Evolutionary conservation across 2,797 vertebrate genomes (phyloP).

Genomic region (Brachymystax lenok): DNA sequence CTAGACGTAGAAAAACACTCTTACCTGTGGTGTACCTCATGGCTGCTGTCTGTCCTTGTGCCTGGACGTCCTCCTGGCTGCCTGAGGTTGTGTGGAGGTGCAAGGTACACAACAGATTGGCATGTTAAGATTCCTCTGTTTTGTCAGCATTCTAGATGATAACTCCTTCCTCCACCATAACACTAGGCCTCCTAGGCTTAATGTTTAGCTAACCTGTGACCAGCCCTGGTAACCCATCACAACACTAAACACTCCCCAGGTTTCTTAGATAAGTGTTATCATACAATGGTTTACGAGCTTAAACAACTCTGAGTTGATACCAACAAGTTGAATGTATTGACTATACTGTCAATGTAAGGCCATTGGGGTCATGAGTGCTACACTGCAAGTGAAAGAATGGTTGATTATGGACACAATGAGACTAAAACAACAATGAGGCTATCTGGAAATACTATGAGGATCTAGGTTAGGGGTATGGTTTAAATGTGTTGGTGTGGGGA

Average conservation of each 20-base stretch:
- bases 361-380: background rate
- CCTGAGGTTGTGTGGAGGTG: constrained; percentile 40
- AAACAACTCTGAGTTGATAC: background rate
- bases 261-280: background rate
- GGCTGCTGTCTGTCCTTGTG: constrained; percentile 25
- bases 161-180: constrained; percentile 15
- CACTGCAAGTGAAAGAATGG: background rate
- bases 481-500: constrained; percentile 71
- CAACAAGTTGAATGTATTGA: background rate
- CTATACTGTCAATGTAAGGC: background rate
- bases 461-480: background rate
- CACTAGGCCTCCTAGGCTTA: background rate
- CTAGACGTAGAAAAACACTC: constrained; percentile 1
- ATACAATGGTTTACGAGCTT: background rate
- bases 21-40: constrained; percentile 74
- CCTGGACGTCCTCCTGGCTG: constrained; percentile 1
- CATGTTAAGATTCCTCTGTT: constrained; percentile 30
- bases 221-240: background rate
- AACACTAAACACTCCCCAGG: background rate
- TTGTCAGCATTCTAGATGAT: constrained; percentile 40
- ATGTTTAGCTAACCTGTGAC: background rate
- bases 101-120: constrained; percentile 69
- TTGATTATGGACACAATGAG: background rate
- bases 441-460: background rate
- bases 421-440: background rate